Evolutionary conservation across 2,113 vertebrate species (phyloP), one percentile per base, ranked within the genome.

Genomic region (Ictalurus punctatus): DNA sequence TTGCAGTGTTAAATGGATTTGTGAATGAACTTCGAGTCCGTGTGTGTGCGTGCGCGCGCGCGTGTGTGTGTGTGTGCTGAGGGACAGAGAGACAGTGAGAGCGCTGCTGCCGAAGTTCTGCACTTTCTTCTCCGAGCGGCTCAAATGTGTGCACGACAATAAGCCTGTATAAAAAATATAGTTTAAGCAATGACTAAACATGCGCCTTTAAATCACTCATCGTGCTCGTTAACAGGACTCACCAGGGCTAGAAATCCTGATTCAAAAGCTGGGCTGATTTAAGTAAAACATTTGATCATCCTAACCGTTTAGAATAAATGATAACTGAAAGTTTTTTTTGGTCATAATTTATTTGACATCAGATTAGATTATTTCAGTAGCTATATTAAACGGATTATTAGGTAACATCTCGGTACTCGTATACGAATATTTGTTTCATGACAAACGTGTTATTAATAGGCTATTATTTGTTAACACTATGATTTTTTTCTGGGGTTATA

Each of bases 11-110:
- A 78, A 54, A 56, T 37, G 76, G 80, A 91, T 91, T 93, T 91
- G 87, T 91, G 91, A 91, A 92, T 91, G 91, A 87, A 92, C 83
- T 90, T 86, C 44, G 80, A 59, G 87, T 58, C 2, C 2, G 71
- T 21, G 17, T 88, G 37, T 40, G 37, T 40, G 37, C 3, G 37
- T 40, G 37, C 3, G 37, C 3, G 84, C 8, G 40, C 16, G 76
- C 16, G 76, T 54, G 78, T n/a, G 44, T 27, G 74, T 27, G 78
- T 16, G 79, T 10, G 79, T 2, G 44, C 0, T 25, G 2, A 30
- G 27, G 23, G 48, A 54, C 48, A 80, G 48, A 80, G 25, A 56
- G 78, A 16, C 27, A 54, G 74, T 25, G 73, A 23, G 76, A 52
- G 71, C 71, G 34, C 34, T 8, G 71, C 25, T 65, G 63, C 63